These are phyloP conservation scores for Amblyteles armatorius DNA, from an alignment of 2,888 invertebrate genomes.

Conservation along the genomic window DNA sequence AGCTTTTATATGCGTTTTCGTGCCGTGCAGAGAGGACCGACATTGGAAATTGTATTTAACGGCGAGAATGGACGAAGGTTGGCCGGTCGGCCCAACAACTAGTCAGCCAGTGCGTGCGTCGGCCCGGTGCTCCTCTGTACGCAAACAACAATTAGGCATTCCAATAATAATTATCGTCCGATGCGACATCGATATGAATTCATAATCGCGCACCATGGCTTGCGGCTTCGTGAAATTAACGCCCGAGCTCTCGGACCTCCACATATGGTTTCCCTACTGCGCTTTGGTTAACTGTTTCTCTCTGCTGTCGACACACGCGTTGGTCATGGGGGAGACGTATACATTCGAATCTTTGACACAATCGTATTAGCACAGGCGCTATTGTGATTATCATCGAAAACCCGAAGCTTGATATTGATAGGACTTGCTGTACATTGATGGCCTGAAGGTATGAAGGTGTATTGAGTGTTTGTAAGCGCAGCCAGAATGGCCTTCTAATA, in stretches of 20 bases:
- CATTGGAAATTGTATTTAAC: conserved; percentile 75
- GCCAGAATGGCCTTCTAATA: too few species aligned
- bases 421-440: neutral
- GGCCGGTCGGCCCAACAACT: conserved; percentile 1
- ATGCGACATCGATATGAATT: conserved; percentile 77
- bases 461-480: neutral
- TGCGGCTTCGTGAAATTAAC: conserved; percentile 70
- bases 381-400: conserved; percentile 20
- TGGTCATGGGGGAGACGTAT: conserved; percentile 27
- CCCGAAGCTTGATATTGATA: neutral
- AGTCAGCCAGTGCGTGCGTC: conserved; percentile 14
- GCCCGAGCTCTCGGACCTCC: conserved; percentile 15
- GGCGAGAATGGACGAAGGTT: conserved; percentile 60
- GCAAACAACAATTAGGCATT: conserved; percentile 78
- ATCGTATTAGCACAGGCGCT: conserved; percentile 15
- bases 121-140: conserved; percentile 33
- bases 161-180: conserved; percentile 77
- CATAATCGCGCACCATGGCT: conserved; percentile 68
- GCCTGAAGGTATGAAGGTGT: neutral
- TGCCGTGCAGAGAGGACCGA: conserved; percentile 60
- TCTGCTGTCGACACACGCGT: neutral
- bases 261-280: neutral
- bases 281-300: conserved; percentile 11
- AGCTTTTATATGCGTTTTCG: conserved; percentile 44
- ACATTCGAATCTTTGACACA: conserved; percentile 32